phyloP scores from a whole-genome alignment of 2,113 vertebrate species.

The Anhinga anhinga region DNA sequence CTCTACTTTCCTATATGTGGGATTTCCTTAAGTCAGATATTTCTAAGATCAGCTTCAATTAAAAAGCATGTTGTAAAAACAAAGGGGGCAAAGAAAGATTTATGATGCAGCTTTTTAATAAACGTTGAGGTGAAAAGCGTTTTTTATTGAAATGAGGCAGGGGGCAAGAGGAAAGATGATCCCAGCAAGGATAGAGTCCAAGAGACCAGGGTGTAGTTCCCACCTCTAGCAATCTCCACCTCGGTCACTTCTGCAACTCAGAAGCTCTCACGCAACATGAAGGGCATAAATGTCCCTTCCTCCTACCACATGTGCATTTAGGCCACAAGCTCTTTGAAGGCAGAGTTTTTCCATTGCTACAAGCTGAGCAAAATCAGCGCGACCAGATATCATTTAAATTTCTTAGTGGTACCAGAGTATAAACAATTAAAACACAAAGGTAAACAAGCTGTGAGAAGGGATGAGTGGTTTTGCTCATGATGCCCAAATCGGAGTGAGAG shows the following conservation, averaged over 20 bases:
- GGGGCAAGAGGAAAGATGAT: not conserved
- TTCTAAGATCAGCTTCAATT: not conserved
- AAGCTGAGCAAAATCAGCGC: not conserved
- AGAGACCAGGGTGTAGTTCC: not conserved
- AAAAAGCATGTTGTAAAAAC: not conserved
- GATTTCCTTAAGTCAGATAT: not conserved
- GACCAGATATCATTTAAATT: not conserved
- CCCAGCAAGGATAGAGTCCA: not conserved
- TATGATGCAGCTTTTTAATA: not conserved
- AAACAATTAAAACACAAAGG: not conserved
- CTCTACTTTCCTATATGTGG: not conserved
- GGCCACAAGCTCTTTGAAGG: not conserved
- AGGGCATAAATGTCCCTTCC: not conserved
- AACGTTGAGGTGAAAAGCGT: not conserved
- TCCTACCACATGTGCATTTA: not conserved
- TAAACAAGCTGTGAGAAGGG: not conserved
- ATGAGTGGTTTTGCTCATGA: not conserved
- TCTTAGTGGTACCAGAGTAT: not conserved
- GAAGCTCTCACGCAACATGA: not conserved
- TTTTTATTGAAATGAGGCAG: not conserved
- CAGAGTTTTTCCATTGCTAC: not conserved
- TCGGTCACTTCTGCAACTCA: not conserved
- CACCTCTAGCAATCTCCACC: not conserved
- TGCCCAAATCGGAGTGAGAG: not conserved
- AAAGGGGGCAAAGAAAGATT: not conserved